Evolutionary conservation across 2,797 vertebrate species (phyloP).

Genomic region (Darevskia mixta): DNA sequence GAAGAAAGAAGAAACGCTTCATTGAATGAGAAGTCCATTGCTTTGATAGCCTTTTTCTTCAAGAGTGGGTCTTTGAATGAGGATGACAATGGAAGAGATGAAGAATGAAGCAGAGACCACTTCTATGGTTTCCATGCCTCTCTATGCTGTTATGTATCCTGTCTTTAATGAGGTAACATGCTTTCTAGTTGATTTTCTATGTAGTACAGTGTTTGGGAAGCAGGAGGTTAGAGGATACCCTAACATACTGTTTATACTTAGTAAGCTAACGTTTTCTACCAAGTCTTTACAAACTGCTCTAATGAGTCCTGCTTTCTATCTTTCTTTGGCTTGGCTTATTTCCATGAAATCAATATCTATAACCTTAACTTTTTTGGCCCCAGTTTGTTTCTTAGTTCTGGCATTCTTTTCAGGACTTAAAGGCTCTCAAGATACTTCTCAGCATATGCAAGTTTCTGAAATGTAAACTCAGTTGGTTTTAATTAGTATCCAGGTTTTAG

Average conservation of each 20-base stretch:
- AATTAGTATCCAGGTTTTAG: conserved; percentile 9
- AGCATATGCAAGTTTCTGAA: neutral
- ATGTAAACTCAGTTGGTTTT: neutral
- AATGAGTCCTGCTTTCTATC: neutral
- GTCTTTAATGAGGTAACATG: conserved; percentile 91
- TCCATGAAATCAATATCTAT: neutral
- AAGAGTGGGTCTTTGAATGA: conserved; percentile 89
- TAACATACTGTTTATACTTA: neutral
- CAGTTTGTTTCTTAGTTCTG: conserved; percentile 6
- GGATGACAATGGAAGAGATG: conserved; percentile 97
- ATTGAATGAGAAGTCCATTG: conserved; percentile 84
- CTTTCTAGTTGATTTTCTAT: conserved; percentile 11
- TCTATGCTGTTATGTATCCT: conserved; percentile 94
- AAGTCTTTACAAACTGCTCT: neutral
- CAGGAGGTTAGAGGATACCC: neutral
- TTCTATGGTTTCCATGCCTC: conserved; percentile 93
- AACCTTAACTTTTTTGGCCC: neutral
- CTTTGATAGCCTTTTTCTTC: conserved; percentile 82
- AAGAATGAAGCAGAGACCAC: conserved; percentile 94
- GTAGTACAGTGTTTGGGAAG: neutral
- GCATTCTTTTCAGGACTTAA: neutral
- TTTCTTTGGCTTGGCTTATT: conserved; percentile 6
- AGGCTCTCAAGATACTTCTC: neutral
- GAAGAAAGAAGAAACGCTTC: conserved; percentile 64
- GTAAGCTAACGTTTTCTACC: neutral